phyloP scores from a whole-genome alignment of 2,113 vertebrate genomes.

The Ictalurus punctatus region DNA sequence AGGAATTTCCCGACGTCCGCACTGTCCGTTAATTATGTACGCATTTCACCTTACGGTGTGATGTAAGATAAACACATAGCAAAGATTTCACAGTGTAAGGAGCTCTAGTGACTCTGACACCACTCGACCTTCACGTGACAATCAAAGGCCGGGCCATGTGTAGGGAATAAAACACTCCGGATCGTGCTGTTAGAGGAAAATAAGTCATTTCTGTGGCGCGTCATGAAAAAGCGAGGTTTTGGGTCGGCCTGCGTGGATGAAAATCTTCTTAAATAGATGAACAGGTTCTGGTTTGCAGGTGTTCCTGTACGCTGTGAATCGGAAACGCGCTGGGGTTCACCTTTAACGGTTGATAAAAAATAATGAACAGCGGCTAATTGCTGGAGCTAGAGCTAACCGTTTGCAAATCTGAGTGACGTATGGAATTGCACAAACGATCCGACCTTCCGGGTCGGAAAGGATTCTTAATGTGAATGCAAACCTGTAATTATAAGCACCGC shows the following conservation, averaged over 20 bases:
- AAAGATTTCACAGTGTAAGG: background rate
- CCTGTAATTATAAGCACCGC: background rate
- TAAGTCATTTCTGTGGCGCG: too few relatives aligned
- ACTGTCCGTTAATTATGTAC: background rate
- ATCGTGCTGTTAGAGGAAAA: background rate
- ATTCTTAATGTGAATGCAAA: background rate
- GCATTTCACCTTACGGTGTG: background rate
- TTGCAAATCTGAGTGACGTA: background rate
- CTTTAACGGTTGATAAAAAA: background rate
- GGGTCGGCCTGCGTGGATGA: too few relatives aligned
- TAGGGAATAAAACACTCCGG: background rate
- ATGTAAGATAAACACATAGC: background rate
- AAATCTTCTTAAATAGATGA: too few relatives aligned
- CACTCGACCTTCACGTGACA: background rate
- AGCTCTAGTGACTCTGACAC: background rate
- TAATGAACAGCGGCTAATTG: background rate
- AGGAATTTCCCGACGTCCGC: conserved; percentile 1
- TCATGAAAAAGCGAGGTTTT: too few relatives aligned
- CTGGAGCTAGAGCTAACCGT: too few relatives aligned
- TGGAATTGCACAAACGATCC: background rate
- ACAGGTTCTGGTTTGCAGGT: too few relatives aligned
- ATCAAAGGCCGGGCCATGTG: background rate
- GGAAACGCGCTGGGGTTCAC: too few relatives aligned
- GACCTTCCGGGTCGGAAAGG: accelerated
- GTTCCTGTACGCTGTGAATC: too few relatives aligned